Conservation (phyloP, 92 coral and sea anemone genomes). For the Epizoanthus fatuus region DNA sequence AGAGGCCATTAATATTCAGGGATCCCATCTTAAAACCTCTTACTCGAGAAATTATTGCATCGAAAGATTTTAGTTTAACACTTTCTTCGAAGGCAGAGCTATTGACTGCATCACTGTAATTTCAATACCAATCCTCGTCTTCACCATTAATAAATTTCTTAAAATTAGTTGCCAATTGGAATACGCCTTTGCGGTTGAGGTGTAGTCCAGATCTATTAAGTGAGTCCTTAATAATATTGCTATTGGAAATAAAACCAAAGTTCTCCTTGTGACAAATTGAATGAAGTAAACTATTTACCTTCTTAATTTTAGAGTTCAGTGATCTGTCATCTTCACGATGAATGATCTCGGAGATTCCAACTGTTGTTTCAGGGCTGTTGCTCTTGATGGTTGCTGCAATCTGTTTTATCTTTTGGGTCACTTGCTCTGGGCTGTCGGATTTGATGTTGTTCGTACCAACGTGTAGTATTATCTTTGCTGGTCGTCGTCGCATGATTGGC, state of each 20-base stretch:
- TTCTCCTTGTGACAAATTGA: slow-evolving; percentile 6
- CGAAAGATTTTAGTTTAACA: neutral
- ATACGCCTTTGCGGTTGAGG: slow-evolving; percentile 42
- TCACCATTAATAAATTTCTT: slow-evolving; percentile 18
- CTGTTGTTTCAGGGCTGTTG: neutral
- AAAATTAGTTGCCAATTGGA: slow-evolving; percentile 37
- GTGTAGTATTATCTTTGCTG: slow-evolving; percentile 48
- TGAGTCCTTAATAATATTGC: slow-evolving; percentile 19
- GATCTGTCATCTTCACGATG: slow-evolving; percentile 5
- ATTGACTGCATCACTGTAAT: neutral
- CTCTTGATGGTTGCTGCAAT: slow-evolving; percentile 21
- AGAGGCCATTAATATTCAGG: slow-evolving; percentile 13
- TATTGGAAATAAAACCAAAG: slow-evolving; percentile 42
- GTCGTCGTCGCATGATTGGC: slow-evolving; percentile 43
- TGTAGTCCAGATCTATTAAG: slow-evolving; percentile 33
- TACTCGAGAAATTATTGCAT: neutral
- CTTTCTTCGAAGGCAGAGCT: neutral
- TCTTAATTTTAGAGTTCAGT: neutral
- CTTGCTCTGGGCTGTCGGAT: slow-evolving; percentile 34
- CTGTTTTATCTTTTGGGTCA: slow-evolving; percentile 18
- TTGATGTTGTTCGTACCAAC: slow-evolving; percentile 60
- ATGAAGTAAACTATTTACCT: slow-evolving; percentile 21
- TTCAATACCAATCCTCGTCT: neutral
- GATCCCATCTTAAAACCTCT: slow-evolving; percentile 33
- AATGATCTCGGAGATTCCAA: slow-evolving; percentile 10